These are phyloP conservation scores for Pseudorhiza aurosa DNA, from an alignment of 30 jellyfish, hydroid and myxozoan genomes.

Conservation along the genomic window DNA sequence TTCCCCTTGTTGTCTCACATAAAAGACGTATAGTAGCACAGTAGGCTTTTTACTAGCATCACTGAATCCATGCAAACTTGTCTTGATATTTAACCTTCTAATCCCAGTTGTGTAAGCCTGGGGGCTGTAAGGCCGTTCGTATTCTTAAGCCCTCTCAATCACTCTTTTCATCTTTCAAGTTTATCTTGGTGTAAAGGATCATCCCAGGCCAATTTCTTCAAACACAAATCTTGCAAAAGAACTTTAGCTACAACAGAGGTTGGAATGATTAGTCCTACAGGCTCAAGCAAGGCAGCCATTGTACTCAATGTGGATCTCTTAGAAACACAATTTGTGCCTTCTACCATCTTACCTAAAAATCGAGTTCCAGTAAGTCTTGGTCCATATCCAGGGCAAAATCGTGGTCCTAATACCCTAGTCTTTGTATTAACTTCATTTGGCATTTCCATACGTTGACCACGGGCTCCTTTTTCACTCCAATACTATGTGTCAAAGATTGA, in stretches of 20 bases:
- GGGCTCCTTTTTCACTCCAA: no score
- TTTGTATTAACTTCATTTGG: conserved; percentile 1
- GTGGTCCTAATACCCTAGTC: conserved; percentile 27
- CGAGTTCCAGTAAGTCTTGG: conserved; percentile 15
- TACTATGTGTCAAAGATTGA: not conserved
- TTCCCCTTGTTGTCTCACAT: conserved; percentile 19
- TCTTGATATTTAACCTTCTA: conserved; percentile 8
- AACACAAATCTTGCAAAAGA: conserved; percentile 24
- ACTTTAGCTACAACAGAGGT: conserved; percentile 19
- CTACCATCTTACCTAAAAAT: conserved; percentile 16
- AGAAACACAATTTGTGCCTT: conserved; percentile 3
- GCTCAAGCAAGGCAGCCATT: conserved; percentile 4
- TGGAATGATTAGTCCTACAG: conserved; percentile 22
- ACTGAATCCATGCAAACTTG: conserved; percentile 27
- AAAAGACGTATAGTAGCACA: conserved; percentile 10
- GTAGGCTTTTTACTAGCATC: conserved; percentile 34
- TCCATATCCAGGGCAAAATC: conserved; percentile 16
- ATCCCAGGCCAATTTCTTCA: conserved; percentile 24
- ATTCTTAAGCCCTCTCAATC: conserved; percentile 8
- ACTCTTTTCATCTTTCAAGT: conserved; percentile 8
- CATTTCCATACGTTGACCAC: no score
- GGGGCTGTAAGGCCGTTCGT: conserved; percentile 19
- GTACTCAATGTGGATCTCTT: conserved; percentile 18
- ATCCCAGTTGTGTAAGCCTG: not conserved
- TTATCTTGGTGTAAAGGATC: conserved; percentile 32